Percentiles rank a stretch among this genome's conserved stretches.
phyloP scores from a whole-genome alignment of 2,888 invertebrate species.

The Drosophila greeni region DNA sequence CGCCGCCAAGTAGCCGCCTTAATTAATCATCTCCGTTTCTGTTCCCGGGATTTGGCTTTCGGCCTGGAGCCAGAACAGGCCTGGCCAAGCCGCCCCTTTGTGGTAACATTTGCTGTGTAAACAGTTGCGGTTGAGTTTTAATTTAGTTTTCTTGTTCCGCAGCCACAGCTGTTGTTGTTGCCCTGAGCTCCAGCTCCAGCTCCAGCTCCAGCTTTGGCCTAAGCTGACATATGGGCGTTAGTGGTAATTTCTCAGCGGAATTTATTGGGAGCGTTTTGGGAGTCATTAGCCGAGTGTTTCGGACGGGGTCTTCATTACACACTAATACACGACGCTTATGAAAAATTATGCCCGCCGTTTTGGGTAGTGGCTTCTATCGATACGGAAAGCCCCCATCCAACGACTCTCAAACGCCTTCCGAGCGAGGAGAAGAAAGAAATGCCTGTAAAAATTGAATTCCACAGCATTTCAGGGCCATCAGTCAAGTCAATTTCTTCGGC shows the following conservation, averaged over 20 bases:
- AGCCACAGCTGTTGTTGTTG: slow-evolving; percentile 56
- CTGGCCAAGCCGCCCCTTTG: slow-evolving; percentile 55
- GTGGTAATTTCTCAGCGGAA: slow-evolving; percentile 68
- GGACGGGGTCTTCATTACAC: slow-evolving; percentile 27
- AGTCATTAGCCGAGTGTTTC: slow-evolving; percentile 38
- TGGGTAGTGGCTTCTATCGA: slow-evolving; percentile 1
- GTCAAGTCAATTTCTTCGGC: slow-evolving; percentile 49
- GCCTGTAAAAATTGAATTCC: slow-evolving; percentile 50
- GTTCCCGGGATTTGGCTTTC: slow-evolving; percentile 56
- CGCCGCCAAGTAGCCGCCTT: slow-evolving; percentile 55
- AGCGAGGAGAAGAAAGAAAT: slow-evolving; percentile 6
- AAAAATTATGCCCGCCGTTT: slow-evolving; percentile 15
- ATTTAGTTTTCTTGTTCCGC: slow-evolving; percentile 66
- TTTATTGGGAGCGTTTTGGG: slow-evolving; percentile 58
- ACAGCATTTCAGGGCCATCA: slow-evolving; percentile 48
- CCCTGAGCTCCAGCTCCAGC: slow-evolving; percentile 9
- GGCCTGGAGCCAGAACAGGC: slow-evolving; percentile 15
- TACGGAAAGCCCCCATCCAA: not conserved
- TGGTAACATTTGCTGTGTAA: slow-evolving; percentile 74
- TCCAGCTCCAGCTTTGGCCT: slow-evolving; percentile 47
- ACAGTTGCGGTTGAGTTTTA: slow-evolving; percentile 72
- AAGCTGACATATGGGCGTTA: slow-evolving; percentile 73
- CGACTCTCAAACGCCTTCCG: not conserved
- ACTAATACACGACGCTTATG: slow-evolving; percentile 23
- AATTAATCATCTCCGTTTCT: slow-evolving; percentile 63